These are phyloP conservation scores for Antedon mediterranea DNA, from an alignment of 53 echinoderm and acorn worm genomes.

Conservation along the genomic window DNA sequence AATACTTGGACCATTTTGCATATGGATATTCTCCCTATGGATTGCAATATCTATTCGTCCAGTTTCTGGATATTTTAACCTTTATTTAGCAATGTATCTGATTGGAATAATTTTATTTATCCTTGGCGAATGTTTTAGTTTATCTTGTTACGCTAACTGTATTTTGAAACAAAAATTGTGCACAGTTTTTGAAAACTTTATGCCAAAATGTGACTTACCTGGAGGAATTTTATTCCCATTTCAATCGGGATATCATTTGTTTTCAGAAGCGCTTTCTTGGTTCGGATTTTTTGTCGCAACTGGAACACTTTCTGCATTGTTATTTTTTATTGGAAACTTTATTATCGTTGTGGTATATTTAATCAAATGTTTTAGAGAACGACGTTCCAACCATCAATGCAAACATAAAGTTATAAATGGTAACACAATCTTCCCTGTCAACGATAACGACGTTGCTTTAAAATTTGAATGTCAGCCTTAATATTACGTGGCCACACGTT, in stretches of 20 bases:
- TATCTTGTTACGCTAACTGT: not conserved
- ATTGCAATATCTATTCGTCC: not conserved
- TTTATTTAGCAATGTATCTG: not conserved
- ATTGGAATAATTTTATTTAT: not conserved
- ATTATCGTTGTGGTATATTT: not conserved
- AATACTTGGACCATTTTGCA: not conserved
- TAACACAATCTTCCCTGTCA: not conserved
- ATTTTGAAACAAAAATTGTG: not conserved
- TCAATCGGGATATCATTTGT: not conserved
- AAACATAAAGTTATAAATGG: not conserved
- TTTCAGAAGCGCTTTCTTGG: not conserved
- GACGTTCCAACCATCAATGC: not conserved
- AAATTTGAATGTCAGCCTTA: not conserved
- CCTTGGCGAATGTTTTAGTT: not conserved
- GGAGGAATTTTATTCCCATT: not conserved
- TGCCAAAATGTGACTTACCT: not conserved
- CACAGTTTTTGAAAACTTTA: not conserved
- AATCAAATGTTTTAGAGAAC: not conserved
- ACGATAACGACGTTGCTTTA: not conserved
- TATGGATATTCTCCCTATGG: not conserved
- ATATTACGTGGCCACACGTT: too few relatives aligned
- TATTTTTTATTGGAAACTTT: not conserved
- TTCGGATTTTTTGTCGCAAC: not conserved
- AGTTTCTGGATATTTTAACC: not conserved
- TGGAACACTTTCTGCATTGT: not conserved